phyloP scores from a whole-genome alignment of 2,797 vertebrate genomes.

The Cyprinella venusta region DNA sequence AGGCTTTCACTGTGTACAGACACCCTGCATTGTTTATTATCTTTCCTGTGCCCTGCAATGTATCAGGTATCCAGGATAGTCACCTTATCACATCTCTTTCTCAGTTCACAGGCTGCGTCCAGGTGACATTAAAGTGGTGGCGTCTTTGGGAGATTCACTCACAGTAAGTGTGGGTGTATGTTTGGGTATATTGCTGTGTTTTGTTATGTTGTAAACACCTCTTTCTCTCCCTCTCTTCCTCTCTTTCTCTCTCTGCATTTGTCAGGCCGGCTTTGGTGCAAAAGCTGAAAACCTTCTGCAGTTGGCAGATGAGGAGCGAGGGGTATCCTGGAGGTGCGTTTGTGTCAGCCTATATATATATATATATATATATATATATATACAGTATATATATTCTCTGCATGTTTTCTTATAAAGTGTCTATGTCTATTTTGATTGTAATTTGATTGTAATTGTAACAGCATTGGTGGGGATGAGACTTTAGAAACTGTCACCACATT shows the following conservation, averaged over 20 bases:
- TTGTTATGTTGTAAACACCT: background rate
- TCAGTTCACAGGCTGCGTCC: slow-evolving; percentile 87
- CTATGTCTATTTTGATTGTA: slow-evolving; percentile 31
- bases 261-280: slow-evolving; percentile 84
- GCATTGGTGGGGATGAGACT: slow-evolving; percentile 86
- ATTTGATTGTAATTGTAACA: too few relatives aligned
- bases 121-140: slow-evolving; percentile 86
- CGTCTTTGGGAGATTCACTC: slow-evolving; percentile 89
- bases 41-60: background rate
- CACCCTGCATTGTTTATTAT: background rate
- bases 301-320: slow-evolving; percentile 77
- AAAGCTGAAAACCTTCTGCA: slow-evolving; percentile 70
- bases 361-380: too few relatives aligned
- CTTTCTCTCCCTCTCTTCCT: background rate
- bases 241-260: background rate
- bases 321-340: slow-evolving; percentile 91
- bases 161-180: slow-evolving; percentile 78
- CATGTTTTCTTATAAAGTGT: background rate
- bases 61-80: background rate
- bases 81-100: slow-evolving; percentile 16
- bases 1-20: background rate
- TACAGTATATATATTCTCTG: too few relatives aligned
- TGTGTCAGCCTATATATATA: too few relatives aligned
- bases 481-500: slow-evolving; percentile 88
- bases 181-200: slow-evolving; percentile 5